Base-by-base conservation (phyloP, 2,888 invertebrate species). In the Polymixis lichenea region DNA sequence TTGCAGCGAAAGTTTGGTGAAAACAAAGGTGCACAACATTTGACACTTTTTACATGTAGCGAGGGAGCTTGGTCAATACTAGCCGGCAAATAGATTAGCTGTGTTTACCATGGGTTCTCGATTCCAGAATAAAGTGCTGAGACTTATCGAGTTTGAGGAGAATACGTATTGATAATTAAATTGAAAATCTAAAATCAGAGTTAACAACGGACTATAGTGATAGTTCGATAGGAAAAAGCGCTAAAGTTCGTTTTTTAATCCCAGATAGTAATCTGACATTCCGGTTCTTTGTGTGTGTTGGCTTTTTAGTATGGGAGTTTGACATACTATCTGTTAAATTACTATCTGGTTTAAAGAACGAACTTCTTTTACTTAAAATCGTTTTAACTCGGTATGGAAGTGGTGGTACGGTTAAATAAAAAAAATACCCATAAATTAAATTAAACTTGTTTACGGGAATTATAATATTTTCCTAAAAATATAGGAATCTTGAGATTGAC, bases 31-130 rank as follows among this genome's bases (percentile, higher is more conserved):
- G 89, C 88, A 89, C 90, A 90, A 91, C 91, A 89, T 90, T 91
- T 89, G 92, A 90, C 92, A 92, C 91, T 92, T 92, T 92, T 89
- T 83, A 88, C 86, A 90, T 91, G 86, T 86, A 90, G 90, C 91
- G 88, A 90, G 91, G 92, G 91, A 79, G 88, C 83, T 83, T 78
- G 68, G 92, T 91, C 93, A 94, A 94, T 92, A 93, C 86, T 86
- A 88, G 86, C 87, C 87, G 58, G 89, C 89, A 92, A 92, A 94
- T 92, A 94, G 91, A 91, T 92, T 92, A 92, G 85, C 69, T 62
- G 53, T 60, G n/a, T 70, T 89, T 61, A 92, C 91, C 78, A 86
- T 67, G 58, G 74, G 84, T 89, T 86, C 85, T 87, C 90, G 90
- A 89, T 84, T 65, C 1, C n/a, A 11, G 25, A 19, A 22, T 7